phyloP scores from a whole-genome alignment of 2,797 vertebrate genomes.

The Leptodactylus fallax region DNA sequence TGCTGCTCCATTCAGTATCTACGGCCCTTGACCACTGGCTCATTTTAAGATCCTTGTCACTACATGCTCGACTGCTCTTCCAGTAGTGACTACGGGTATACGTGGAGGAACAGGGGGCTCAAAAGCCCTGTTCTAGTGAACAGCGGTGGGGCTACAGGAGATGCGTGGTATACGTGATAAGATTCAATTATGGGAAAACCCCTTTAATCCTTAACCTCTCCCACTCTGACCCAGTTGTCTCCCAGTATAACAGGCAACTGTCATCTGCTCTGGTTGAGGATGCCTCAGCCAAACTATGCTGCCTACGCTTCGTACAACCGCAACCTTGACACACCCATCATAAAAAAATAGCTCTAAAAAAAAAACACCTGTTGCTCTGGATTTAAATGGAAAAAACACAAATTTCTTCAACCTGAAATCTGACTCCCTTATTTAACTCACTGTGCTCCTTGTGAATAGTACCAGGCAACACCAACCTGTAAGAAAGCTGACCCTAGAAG shows the following conservation, averaged over 20 bases:
- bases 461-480: neutral
- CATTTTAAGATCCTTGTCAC: no score
- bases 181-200: no score
- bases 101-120: no score
- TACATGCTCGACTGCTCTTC: no score
- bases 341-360: constrained; percentile 2
- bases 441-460: neutral
- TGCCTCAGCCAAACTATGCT: constrained; percentile 12
- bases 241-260: neutral
- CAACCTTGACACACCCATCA: constrained; percentile 25
- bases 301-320: constrained; percentile 1
- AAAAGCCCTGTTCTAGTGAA: no score
- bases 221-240: neutral
- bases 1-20: no score
- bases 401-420: neutral
- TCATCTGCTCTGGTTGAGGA: neutral
- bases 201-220: neutral
- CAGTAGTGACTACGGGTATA: no score
- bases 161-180: no score
- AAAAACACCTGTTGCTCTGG: constrained; percentile 22
- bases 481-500: neutral
- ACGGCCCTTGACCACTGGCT: no score
- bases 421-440: neutral
- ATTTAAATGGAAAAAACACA: constrained; percentile 16
- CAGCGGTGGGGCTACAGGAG: no score